These are phyloP conservation scores for Bujurquina vittata DNA, from an alignment of 2,113 vertebrate species.

Conservation along the genomic window DNA sequence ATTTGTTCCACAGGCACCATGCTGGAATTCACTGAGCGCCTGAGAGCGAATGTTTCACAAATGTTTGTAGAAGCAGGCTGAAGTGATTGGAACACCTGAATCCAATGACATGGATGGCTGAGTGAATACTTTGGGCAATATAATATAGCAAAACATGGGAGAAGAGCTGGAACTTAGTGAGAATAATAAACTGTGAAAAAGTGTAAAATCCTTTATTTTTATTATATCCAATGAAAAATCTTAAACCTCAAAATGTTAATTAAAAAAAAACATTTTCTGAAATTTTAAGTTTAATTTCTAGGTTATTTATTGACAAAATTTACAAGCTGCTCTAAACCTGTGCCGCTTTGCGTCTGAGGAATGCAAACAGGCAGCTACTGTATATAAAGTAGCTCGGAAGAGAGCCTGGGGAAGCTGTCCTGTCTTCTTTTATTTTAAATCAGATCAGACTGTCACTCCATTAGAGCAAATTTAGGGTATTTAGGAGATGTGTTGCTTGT, in stretches of 20 bases:
- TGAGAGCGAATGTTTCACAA: too few relatives aligned
- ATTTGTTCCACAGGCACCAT: too few relatives aligned
- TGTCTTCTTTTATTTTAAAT: not conserved
- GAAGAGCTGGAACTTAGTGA: not conserved
- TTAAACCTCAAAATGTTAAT: not conserved
- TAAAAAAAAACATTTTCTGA: not conserved
- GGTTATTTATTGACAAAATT: not conserved
- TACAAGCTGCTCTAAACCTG: not conserved
- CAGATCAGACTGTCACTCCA: not conserved
- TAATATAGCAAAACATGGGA: not conserved
- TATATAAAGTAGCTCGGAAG: not conserved
- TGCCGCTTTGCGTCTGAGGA: constrained; percentile 23
- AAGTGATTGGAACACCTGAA: too few relatives aligned
- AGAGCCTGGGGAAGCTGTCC: not conserved
- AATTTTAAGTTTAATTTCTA: not conserved
- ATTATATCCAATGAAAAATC: too few relatives aligned
- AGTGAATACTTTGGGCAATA: too few relatives aligned
- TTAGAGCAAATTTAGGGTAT: not conserved
- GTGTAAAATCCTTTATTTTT: too few relatives aligned
- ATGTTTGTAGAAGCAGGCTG: too few relatives aligned
- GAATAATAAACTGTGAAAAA: not conserved
- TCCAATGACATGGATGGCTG: too few relatives aligned
- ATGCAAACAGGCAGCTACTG: constrained; percentile 41
- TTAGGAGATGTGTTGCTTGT: not conserved
- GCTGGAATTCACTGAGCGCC: too few relatives aligned